phyloP scores from a whole-genome alignment of 1,140 invertebrate species.

The Maconellicoccus hirsutus region DNA sequence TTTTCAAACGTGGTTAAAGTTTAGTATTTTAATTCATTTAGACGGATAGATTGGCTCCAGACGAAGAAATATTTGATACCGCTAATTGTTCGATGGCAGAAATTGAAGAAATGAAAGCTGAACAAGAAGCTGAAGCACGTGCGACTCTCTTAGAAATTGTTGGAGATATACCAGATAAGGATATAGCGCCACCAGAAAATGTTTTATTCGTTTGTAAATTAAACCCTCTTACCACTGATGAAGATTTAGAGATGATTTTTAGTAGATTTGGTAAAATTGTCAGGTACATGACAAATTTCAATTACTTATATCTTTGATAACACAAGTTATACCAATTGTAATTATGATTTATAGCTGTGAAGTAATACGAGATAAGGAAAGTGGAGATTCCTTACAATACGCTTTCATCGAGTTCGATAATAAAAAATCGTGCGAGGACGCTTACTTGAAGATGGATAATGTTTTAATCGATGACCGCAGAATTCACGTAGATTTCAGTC shows the following conservation, averaged over 20 bases:
- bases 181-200: conserved; percentile 97
- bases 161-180: conserved; percentile 92
- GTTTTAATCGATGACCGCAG: conserved; percentile 95
- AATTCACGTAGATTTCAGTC: conserved; percentile 99
- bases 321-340: not conserved
- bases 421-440: conserved; percentile 89
- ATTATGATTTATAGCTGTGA: conserved; percentile 58
- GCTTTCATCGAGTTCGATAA: conserved; percentile 98
- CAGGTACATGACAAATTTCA: conserved; percentile 39
- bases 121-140: conserved; percentile 87
- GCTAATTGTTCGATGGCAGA: conserved; percentile 71
- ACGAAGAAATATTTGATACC: conserved; percentile 89
- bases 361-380: conserved; percentile 88
- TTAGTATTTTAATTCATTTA: conserved; percentile 32
- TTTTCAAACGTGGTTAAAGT: no score
- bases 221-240: conserved; percentile 97
- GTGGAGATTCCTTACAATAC: conserved; percentile 93
- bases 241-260: conserved; percentile 96
- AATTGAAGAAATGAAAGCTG: conserved; percentile 74
- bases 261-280: conserved; percentile 90
- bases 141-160: conserved; percentile 98
- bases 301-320: not conserved
- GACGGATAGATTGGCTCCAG: conserved; percentile 81
- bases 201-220: conserved; percentile 99
- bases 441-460: conserved; percentile 99